phyloP scores from a whole-genome alignment of 2,888 invertebrate genomes.

The Drosophila sordidula region DNA sequence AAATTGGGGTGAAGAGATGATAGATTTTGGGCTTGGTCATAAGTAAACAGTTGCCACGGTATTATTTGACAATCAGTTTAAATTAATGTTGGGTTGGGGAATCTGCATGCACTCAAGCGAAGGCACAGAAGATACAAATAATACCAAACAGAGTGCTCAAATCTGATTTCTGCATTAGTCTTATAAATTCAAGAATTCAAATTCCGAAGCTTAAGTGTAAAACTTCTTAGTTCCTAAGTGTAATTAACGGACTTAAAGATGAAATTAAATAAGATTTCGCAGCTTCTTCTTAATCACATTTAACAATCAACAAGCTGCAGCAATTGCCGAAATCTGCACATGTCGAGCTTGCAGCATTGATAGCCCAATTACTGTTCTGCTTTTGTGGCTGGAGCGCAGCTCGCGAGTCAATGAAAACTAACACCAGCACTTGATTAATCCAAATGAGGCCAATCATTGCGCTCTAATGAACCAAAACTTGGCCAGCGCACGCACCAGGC shows the following conservation, averaged over 20 bases:
- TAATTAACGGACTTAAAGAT: too few species aligned
- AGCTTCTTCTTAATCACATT: too few species aligned
- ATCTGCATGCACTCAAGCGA: background rate
- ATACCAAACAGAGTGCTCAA: too few species aligned
- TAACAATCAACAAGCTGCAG: too few species aligned
- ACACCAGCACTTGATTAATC: constrained; percentile 75
- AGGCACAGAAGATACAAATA: too few species aligned
- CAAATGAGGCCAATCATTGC: constrained; percentile 78
- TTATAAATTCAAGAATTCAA: too few species aligned
- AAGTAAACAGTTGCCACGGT: constrained; percentile 39
- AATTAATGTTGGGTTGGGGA: background rate
- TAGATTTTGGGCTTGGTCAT: constrained; percentile 18
- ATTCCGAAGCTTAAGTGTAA: too few species aligned
- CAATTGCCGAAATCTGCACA: too few species aligned
- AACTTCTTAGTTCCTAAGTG: too few species aligned
- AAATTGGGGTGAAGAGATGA: constrained; percentile 24
- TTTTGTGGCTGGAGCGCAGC: constrained; percentile 2
- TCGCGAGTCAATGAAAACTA: constrained; percentile 64
- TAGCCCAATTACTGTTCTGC: background rate
- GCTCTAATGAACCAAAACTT: constrained; percentile 81
- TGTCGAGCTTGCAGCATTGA: background rate
- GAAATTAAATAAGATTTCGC: too few species aligned
- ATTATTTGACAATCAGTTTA: constrained; percentile 3
- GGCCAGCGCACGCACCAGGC: constrained; percentile 62
- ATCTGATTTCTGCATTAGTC: too few species aligned